Percentiles rank a stretch among this genome's conserved stretches.
Evolutionary conservation across 2,113 vertebrate species (phyloP).

Genomic region (Arvicanthis niloticus): DNA sequence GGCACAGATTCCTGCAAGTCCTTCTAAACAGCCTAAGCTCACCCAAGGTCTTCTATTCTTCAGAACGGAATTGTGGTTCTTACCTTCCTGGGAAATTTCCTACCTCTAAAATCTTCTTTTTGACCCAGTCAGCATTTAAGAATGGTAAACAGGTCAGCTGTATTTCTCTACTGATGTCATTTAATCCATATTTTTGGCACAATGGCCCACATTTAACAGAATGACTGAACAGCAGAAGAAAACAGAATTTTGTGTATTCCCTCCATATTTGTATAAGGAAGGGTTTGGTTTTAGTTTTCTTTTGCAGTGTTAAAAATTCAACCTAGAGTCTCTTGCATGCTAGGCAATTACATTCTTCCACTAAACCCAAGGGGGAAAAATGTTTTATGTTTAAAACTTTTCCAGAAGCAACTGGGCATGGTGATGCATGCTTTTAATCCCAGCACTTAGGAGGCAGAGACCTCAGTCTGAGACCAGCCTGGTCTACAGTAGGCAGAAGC

Average conservation of each 20-base stretch:
- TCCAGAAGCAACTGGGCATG: not conserved
- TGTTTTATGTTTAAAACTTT: not conserved
- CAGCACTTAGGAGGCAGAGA: not conserved
- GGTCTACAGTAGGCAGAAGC: not conserved
- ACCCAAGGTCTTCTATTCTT: not conserved
- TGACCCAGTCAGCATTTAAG: not conserved
- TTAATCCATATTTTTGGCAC: constrained; percentile 26
- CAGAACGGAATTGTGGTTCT: not conserved
- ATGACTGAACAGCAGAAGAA: not conserved
- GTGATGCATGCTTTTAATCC: too few relatives aligned
- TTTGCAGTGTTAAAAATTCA: not conserved
- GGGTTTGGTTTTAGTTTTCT: not conserved
- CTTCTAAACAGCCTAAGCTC: not conserved
- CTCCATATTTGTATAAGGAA: constrained; percentile 58
- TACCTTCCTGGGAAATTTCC: constrained; percentile 30
- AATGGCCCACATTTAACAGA: not conserved
- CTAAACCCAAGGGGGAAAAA: not conserved
- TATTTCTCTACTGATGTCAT: not conserved
- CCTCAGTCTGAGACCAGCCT: not conserved
- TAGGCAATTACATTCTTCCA: not conserved
- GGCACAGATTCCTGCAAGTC: not conserved
- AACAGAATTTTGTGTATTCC: constrained; percentile 26
- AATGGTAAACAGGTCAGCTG: not conserved
- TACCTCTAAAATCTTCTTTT: constrained; percentile 1
- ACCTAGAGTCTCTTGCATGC: not conserved